Percentiles rank a stretch among this genome's conserved stretches.
Evolutionary conservation across 37 sponge, comb jelly and placozoan species (phyloP).

Genomic region (Axinella damicornis): DNA sequence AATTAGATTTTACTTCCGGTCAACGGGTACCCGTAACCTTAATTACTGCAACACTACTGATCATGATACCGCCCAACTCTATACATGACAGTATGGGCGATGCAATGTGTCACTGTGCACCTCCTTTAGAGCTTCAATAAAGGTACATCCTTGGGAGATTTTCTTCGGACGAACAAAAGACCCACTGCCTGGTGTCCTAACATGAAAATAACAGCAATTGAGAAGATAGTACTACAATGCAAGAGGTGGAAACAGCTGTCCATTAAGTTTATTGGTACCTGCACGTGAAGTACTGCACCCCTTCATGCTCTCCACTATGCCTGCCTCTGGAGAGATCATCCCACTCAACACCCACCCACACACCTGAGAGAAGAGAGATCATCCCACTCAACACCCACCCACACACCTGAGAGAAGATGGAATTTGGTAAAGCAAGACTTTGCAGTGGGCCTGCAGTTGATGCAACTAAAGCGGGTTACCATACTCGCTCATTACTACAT

Average conservation of each 20-base stretch:
- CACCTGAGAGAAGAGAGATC: constrained; percentile 73
- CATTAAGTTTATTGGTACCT: no score
- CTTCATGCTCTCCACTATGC: constrained; percentile 89
- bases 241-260: no score
- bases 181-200: constrained; percentile 56
- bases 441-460: no score
- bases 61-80: no score
- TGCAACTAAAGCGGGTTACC: no score
- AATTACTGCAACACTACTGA: no score
- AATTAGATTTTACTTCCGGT: no score
- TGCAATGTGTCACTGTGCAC: background rate
- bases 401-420: constrained; percentile 23
- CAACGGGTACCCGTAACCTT: no score
- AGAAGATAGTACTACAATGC: background rate
- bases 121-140: constrained; percentile 63
- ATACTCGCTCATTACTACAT: no score
- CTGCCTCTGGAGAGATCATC: constrained; percentile 90
- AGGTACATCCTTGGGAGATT: constrained; percentile 62
- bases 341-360: constrained; percentile 97
- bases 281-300: constrained; percentile 87
- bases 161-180: constrained; percentile 89
- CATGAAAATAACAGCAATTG: background rate
- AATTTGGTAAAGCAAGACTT: no score
- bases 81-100: no score
- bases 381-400: constrained; percentile 98